phyloP scores from a whole-genome alignment of 2,113 vertebrate genomes.

The Hyla sarda region DNA sequence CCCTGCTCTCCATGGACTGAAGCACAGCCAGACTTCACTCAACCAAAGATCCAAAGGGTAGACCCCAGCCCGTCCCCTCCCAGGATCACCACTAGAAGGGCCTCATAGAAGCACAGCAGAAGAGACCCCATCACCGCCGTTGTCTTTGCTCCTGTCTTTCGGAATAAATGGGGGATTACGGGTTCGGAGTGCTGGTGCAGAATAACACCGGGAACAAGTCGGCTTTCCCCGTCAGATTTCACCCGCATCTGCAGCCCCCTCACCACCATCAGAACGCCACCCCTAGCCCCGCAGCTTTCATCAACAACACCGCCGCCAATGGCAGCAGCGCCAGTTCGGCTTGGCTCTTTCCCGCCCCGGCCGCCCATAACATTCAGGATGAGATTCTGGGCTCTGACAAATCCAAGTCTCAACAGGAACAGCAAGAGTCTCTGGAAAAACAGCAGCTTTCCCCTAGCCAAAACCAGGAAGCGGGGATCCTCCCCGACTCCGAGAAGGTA shows the following conservation, averaged over 20 bases:
- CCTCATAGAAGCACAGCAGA: too few species aligned
- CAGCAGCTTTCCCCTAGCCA: conserved; percentile 89
- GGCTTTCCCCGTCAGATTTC: conserved; percentile 96
- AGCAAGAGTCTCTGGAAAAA: conserved; percentile 94
- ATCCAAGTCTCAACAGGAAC: conserved; percentile 94
- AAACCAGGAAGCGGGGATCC: conserved; percentile 86
- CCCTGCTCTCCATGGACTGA: conserved; percentile 25
- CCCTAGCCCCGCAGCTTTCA: conserved; percentile 93
- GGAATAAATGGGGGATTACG: conserved; percentile 99
- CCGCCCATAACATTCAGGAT: conserved; percentile 97
- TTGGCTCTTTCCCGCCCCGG: conserved; percentile 95
- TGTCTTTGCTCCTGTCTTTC: conserved; percentile 14
- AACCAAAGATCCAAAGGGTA: conserved; percentile 82
- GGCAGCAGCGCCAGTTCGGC: conserved; percentile 93
- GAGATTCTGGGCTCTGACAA: conserved; percentile 97
- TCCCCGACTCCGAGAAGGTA: conserved; percentile 87
- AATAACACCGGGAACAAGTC: conserved; percentile 97
- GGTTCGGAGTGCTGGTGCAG: conserved; percentile 99
- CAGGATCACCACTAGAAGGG: too few species aligned
- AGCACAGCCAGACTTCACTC: conserved; percentile 68
- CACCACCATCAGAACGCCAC: conserved; percentile 94
- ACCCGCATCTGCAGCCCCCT: conserved; percentile 96
- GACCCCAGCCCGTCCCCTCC: conserved; percentile 12
- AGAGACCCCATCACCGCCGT: background rate
- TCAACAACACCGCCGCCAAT: conserved; percentile 94